These are phyloP conservation scores for Tamandua tetradactyla DNA, from an alignment of 2,797 vertebrate species.

Conservation along the genomic window DNA sequence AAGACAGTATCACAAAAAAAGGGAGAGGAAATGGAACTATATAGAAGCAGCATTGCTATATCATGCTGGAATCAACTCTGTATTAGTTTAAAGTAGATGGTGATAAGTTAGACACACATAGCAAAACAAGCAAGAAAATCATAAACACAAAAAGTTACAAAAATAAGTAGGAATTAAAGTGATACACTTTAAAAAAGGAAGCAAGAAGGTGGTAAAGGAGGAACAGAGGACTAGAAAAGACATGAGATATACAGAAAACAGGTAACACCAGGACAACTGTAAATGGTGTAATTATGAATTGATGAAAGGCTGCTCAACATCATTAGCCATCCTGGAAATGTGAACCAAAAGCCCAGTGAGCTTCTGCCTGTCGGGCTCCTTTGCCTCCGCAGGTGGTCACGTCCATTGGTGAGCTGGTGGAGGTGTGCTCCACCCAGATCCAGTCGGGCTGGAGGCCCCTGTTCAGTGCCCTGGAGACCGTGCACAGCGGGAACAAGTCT, in stretches of 20 bases:
- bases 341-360: background rate
- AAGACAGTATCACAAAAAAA: background rate
- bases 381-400: slow-evolving; percentile 91
- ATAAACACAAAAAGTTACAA: background rate
- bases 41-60: background rate
- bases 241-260: background rate
- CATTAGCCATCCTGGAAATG: background rate
- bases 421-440: slow-evolving; percentile 96
- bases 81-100: background rate
- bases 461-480: slow-evolving; percentile 96
- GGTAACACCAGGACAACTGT: background rate
- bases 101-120: background rate
- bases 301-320: background rate
- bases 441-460: slow-evolving; percentile 97
- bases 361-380: too few species aligned
- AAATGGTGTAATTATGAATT: background rate
- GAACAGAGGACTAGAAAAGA: background rate
- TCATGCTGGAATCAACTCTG: background rate
- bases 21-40: background rate
- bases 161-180: background rate
- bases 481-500: slow-evolving; percentile 91
- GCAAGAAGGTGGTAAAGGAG: background rate
- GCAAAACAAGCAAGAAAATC: background rate
- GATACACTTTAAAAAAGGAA: background rate
- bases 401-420: slow-evolving; percentile 97